Conservation (phyloP, 2,888 invertebrate species). For the Deilephila porcellus region DNA sequence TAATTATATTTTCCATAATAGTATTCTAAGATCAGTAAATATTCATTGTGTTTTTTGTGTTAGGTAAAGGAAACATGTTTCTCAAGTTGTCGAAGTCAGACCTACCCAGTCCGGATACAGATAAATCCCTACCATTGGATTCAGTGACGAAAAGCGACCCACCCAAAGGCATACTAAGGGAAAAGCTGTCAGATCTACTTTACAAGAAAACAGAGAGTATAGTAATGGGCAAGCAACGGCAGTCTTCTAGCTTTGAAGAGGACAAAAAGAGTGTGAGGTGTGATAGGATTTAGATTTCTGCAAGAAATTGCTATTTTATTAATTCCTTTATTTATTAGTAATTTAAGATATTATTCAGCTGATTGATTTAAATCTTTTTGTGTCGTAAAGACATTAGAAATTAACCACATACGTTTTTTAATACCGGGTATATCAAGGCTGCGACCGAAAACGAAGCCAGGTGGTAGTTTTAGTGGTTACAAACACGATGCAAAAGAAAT, state of each 20-base stretch:
- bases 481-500: no score
- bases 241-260: slow-evolving; percentile 85
- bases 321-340: no score
- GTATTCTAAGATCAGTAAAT: no score
- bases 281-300: not conserved
- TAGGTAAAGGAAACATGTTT: slow-evolving; percentile 77
- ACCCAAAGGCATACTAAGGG: slow-evolving; percentile 86
- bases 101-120: slow-evolving; percentile 76
- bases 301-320: no score
- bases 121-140: slow-evolving; percentile 71
- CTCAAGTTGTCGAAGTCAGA: slow-evolving; percentile 70
- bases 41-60: not conserved
- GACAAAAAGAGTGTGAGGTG: slow-evolving; percentile 90
- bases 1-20: no score
- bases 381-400: no score
- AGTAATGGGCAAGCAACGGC: slow-evolving; percentile 58
- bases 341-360: no score
- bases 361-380: no score
- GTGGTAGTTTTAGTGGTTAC: no score
- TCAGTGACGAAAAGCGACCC: slow-evolving; percentile 78
- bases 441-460: no score
- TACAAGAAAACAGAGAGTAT: slow-evolving; percentile 64
- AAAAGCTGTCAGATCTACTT: slow-evolving; percentile 75
- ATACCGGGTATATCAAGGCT: no score
- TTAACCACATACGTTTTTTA: no score